A percentile compares a stretch with the other conserved stretches of the same genome.
Evolutionary conservation across 2,113 vertebrate genomes (phyloP).

Genomic region (Stictonetta naevosa): DNA sequence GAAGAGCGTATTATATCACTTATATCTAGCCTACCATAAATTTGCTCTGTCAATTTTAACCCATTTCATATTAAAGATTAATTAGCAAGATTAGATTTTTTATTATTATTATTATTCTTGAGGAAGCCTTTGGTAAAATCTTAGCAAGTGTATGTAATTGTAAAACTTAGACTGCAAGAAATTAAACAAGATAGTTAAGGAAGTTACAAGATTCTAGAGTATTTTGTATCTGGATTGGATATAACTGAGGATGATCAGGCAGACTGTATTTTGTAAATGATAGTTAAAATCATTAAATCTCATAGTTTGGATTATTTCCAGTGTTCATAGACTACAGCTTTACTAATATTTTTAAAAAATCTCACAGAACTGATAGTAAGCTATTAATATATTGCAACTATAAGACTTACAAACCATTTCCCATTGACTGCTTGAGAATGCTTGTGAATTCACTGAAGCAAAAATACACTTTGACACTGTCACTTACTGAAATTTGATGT

Average conservation of each 20-base stretch:
- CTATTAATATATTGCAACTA: neutral
- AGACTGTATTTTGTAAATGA: neutral
- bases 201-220: neutral
- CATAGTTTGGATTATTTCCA: neutral
- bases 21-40: neutral
- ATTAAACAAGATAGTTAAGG: neutral
- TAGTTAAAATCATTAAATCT: neutral
- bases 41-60: neutral
- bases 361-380: neutral
- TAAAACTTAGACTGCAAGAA: neutral
- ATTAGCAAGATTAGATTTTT: neutral
- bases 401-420: neutral
- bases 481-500: neutral
- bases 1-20: neutral
- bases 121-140: neutral
- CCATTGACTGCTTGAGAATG: neutral
- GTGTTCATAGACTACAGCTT: neutral
- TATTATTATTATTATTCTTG: neutral
- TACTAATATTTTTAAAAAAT: neutral
- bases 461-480: neutral
- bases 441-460: neutral
- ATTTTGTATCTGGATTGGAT: neutral
- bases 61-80: slow-evolving; percentile 15
- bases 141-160: neutral
- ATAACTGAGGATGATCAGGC: neutral